Conservation (phyloP, 64 coral and sea anemone species). For the Montipora efflorescens region DNA sequence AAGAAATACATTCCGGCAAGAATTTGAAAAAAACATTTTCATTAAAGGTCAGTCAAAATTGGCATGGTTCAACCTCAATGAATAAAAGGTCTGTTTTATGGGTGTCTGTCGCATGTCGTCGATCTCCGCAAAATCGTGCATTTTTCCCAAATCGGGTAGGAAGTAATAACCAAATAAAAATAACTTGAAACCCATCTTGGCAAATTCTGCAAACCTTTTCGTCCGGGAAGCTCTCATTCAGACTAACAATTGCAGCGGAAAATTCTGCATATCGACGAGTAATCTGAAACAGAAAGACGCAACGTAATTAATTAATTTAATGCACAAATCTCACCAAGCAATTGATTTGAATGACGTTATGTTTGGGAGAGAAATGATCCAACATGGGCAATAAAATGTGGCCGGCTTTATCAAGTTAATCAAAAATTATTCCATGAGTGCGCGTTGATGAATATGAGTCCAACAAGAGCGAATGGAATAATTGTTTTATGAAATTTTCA, state of each 20-base stretch:
- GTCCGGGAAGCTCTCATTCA: constrained; percentile 99
- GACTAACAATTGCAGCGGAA: constrained; percentile 95
- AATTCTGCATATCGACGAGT: constrained; percentile 98
- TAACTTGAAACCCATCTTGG: not conserved
- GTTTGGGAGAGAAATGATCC: too few relatives aligned
- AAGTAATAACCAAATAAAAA: not conserved
- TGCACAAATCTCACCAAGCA: not conserved
- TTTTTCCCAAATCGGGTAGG: too few relatives aligned
- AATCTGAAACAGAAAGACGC: constrained; percentile 56
- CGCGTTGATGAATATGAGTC: too few relatives aligned
- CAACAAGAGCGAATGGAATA: too few relatives aligned
- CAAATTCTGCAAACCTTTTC: constrained; percentile 78
- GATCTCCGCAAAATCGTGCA: too few relatives aligned
- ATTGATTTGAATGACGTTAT: not conserved
- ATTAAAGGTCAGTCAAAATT: not conserved
- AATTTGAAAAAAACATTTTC: not conserved
- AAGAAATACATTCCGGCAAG: not conserved
- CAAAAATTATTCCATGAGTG: too few relatives aligned
- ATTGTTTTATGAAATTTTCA: too few relatives aligned
- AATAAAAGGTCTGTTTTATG: too few relatives aligned
- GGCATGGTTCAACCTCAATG: too few relatives aligned
- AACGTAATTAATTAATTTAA: not conserved
- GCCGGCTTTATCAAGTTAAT: too few relatives aligned
- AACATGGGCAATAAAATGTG: too few relatives aligned
- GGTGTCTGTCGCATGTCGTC: too few relatives aligned